These are phyloP conservation scores for Fregetta grallaria DNA, from an alignment of 2,113 vertebrate genomes.

Conservation along the genomic window DNA sequence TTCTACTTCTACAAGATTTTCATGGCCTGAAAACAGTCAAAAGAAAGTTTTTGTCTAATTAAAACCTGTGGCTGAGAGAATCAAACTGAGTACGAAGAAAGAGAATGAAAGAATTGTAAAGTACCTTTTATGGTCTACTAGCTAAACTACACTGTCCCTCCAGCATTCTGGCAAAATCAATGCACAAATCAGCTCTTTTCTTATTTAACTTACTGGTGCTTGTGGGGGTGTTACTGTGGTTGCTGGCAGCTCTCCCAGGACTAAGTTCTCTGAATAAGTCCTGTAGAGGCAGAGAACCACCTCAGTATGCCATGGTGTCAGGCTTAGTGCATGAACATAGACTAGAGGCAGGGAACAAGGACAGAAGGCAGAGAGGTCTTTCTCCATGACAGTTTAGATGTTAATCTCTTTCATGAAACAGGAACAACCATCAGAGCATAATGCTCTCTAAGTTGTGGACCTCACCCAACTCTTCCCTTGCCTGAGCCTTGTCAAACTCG, in stretches of 20 bases:
- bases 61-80: not conserved
- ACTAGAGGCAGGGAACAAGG: not conserved
- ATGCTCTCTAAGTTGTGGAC: not conserved
- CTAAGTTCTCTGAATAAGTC: not conserved
- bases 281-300: not conserved
- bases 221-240: not conserved
- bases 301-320: not conserved
- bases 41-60: constrained; percentile 10
- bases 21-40: not conserved
- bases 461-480: not conserved
- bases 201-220: not conserved
- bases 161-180: constrained; percentile 11
- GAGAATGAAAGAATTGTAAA: constrained; percentile 1
- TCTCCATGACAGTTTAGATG: not conserved
- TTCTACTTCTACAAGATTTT: not conserved
- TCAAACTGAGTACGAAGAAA: not conserved
- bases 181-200: not conserved
- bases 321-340: not conserved
- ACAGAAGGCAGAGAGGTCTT: not conserved
- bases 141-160: not conserved
- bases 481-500: not conserved
- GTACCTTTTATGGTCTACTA: constrained; percentile 1
- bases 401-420: not conserved
- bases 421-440: not conserved
- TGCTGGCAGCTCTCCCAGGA: not conserved